phyloP scores from a whole-genome alignment of 2,113 vertebrate genomes.

The Arizona elegans region DNA sequence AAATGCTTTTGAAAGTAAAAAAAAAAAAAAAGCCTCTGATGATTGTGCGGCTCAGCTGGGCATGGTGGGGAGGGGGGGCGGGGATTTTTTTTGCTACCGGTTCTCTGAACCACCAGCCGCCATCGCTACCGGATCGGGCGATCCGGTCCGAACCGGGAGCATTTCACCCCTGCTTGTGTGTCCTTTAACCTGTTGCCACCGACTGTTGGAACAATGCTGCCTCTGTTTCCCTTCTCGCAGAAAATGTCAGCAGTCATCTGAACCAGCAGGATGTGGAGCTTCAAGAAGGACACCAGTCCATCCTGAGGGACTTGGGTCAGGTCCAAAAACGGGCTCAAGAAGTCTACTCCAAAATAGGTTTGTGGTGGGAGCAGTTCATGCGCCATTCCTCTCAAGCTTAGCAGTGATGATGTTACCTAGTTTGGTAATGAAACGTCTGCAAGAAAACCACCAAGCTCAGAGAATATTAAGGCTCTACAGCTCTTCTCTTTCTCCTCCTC shows the following conservation, averaged over 20 bases:
- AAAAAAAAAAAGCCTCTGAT: too few relatives aligned
- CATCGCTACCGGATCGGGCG: too few relatives aligned
- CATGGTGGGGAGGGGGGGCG: too few relatives aligned
- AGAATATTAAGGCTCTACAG: not conserved
- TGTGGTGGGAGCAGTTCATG: not conserved
- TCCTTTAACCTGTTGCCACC: not conserved
- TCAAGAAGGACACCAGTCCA: conserved; percentile 57
- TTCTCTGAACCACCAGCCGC: too few relatives aligned
- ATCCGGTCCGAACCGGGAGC: too few relatives aligned
- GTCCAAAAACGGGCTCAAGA: conserved; percentile 64
- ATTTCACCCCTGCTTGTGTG: too few relatives aligned
- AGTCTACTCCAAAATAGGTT: conserved; percentile 73
- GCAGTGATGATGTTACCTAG: too few relatives aligned
- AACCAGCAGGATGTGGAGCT: conserved; percentile 65
- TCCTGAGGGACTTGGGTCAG: conserved; percentile 63
- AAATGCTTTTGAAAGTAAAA: too few relatives aligned
- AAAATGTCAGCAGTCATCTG: conserved; percentile 67
- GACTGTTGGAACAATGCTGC: too few relatives aligned
- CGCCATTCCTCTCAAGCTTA: not conserved
- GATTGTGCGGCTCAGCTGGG: too few relatives aligned
- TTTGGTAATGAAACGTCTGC: not conserved
- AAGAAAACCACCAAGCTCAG: not conserved
- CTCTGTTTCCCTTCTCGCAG: conserved; percentile 47
- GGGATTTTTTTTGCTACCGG: too few relatives aligned
- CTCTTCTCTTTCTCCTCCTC: too few relatives aligned